Evolutionary conservation across 2,888 invertebrate species (phyloP).

Genomic region (Drosophila macrospina): DNA sequence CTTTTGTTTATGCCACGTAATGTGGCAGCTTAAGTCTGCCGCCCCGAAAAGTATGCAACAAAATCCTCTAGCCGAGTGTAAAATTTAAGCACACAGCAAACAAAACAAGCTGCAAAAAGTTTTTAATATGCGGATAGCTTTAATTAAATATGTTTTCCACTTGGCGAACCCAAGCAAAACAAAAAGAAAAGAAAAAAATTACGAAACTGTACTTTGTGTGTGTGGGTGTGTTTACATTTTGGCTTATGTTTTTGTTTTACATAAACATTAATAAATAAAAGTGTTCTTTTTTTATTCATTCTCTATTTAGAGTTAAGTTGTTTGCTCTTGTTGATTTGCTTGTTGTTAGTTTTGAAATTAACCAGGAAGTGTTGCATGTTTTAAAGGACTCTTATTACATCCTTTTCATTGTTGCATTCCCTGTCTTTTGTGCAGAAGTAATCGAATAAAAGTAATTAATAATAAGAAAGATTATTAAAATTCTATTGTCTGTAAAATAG

Average conservation of each 20-base stretch:
- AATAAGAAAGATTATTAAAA: no score
- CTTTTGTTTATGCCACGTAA: constrained; percentile 73
- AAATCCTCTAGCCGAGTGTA: constrained; percentile 67
- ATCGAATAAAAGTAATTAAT: no score
- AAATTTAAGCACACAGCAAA: constrained; percentile 62
- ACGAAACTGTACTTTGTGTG: constrained; percentile 23
- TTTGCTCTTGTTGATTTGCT: constrained; percentile 5
- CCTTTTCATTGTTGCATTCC: background rate
- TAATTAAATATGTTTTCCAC: constrained; percentile 81
- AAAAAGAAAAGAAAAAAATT: constrained; percentile 23
- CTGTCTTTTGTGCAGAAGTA: background rate
- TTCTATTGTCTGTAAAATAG: no score
- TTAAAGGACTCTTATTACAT: background rate
- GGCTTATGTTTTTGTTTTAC: constrained; percentile 41
- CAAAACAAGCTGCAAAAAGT: constrained; percentile 56
- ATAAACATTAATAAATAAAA: constrained; percentile 67
- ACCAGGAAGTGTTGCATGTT: background rate
- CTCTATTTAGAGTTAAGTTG: background rate
- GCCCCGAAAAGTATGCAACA: constrained; percentile 53
- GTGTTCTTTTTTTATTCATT: no score
- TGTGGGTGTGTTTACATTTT: constrained; percentile 45
- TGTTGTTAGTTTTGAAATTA: background rate
- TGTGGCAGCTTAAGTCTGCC: constrained; percentile 77
- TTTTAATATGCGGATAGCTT: constrained; percentile 82
- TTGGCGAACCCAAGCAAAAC: constrained; percentile 64